phyloP scores from a whole-genome alignment of 1,140 invertebrate genomes.

The Drosophila littoralis region DNA sequence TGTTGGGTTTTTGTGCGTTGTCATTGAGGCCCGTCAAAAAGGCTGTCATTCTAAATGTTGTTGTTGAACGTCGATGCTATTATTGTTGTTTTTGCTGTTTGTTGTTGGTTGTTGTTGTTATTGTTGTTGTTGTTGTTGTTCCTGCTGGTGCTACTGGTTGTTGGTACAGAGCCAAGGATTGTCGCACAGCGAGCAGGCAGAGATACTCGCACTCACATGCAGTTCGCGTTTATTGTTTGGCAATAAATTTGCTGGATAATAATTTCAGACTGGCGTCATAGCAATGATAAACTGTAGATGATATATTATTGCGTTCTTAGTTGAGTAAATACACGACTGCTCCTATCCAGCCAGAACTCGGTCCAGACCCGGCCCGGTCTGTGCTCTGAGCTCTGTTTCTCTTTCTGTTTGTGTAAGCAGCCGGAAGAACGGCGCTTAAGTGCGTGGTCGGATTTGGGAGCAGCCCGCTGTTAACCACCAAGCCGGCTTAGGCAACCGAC shows the following conservation, averaged over 20 bases:
- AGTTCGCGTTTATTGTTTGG: conserved; percentile 78
- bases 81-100: background rate
- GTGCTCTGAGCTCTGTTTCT: background rate
- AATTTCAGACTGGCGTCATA: conserved; percentile 84
- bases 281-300: conserved; percentile 84
- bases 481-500: conserved; percentile 22
- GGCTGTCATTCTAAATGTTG: conserved; percentile 50
- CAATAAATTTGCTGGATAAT: conserved; percentile 83
- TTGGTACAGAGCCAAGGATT: conserved; percentile 48
- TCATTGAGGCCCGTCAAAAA: conserved; percentile 64
- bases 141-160: conserved; percentile 19
- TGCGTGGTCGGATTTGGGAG: conserved; percentile 53
- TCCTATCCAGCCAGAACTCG: background rate
- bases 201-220: conserved; percentile 48
- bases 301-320: conserved; percentile 83
- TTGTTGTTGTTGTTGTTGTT: conserved; percentile 31
- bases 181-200: conserved; percentile 16
- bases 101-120: background rate
- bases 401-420: conserved; percentile 49
- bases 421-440: conserved; percentile 44
- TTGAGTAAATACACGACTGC: conserved; percentile 71
- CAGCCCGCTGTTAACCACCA: conserved; percentile 26
- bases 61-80: conserved; percentile 32
- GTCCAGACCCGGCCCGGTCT: background rate
- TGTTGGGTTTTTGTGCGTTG: conserved; percentile 33